These are phyloP conservation scores for Chionis minor DNA, from an alignment of 2,113 vertebrate species.

Conservation along the genomic window DNA sequence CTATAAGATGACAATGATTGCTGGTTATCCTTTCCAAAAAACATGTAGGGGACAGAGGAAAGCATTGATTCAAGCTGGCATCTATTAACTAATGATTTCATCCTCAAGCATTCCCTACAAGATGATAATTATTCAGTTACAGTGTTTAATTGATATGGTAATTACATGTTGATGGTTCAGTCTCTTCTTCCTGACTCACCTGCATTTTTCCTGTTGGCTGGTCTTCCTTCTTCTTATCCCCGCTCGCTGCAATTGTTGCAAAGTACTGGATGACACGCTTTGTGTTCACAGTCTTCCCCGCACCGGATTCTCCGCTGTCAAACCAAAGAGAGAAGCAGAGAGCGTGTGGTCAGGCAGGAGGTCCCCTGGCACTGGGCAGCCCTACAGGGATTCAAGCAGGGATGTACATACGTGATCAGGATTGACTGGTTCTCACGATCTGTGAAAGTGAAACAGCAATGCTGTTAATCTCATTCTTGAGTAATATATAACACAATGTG, in stretches of 20 bases:
- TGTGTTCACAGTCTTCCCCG: conserved; percentile 96
- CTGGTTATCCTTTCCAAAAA: too few relatives aligned
- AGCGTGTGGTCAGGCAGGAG: background rate
- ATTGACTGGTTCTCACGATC: conserved; percentile 71
- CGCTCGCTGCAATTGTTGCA: conserved; percentile 89
- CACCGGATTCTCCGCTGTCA: conserved; percentile 91
- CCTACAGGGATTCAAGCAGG: background rate
- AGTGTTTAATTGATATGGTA: too few relatives aligned
- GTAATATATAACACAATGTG: background rate
- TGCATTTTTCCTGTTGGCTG: conserved; percentile 49
- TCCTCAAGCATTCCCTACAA: too few relatives aligned
- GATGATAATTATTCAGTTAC: too few relatives aligned
- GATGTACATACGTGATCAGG: conserved; percentile 68
- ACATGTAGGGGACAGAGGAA: too few relatives aligned
- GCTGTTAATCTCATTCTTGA: background rate
- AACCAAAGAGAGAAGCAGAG: background rate
- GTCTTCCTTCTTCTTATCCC: conserved; percentile 71
- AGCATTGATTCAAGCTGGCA: too few relatives aligned
- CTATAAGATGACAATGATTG: too few relatives aligned
- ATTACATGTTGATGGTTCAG: too few relatives aligned
- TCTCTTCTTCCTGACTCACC: background rate
- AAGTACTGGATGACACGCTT: conserved; percentile 97
- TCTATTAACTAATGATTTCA: too few relatives aligned
- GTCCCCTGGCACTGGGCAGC: background rate
- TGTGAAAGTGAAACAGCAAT: background rate